Conservation (phyloP, 53 echinoderm and acorn worm genomes). For the Stichopus horrens region DNA sequence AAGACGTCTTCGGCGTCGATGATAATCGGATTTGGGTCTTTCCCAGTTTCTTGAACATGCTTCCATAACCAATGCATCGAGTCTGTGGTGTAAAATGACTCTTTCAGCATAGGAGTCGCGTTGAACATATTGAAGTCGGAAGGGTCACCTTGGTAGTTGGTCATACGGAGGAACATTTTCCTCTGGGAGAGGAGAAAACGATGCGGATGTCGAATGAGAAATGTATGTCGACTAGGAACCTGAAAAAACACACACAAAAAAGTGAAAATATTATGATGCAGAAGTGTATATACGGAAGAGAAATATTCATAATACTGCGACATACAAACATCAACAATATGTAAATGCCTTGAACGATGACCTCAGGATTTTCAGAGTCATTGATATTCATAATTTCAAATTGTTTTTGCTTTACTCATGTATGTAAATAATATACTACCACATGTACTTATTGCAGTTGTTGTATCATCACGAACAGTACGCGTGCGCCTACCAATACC, state of each 20-base stretch:
- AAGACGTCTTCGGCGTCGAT: conserved; percentile 23
- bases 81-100: background rate
- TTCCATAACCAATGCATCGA: conserved; percentile 9
- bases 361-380: no score
- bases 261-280: no score
- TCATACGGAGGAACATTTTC: background rate
- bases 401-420: no score
- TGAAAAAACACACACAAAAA: background rate
- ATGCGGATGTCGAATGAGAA: conserved; percentile 38
- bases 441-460: no score
- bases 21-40: conserved; percentile 21
- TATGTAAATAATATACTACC: no score
- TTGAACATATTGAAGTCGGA: conserved; percentile 25
- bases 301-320: no score
- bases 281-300: no score
- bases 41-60: conserved; percentile 7
- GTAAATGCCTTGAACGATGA: no score
- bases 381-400: no score
- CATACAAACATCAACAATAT: no score
- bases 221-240: conserved; percentile 25
- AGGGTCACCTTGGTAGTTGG: conserved; percentile 22
- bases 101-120: background rate
- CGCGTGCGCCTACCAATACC: no score
- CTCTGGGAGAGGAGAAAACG: conserved; percentile 25
- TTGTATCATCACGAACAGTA: no score